A percentile compares a stretch with the other conserved stretches of the same genome.
Conservation (phyloP, 2,888 invertebrate species). For the Xestia xanthographa region DNA sequence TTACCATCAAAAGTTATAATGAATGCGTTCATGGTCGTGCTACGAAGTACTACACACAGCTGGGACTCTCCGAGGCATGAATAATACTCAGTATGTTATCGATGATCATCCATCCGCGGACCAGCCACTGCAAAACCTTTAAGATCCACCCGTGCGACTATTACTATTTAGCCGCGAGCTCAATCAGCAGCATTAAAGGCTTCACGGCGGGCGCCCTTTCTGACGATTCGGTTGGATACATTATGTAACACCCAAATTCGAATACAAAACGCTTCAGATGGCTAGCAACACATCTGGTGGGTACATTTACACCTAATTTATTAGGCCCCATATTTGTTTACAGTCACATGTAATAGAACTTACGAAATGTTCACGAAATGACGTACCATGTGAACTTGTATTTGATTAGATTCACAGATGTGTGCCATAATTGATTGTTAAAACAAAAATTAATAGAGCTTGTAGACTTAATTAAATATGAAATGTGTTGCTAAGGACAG, state of each 20-base stretch:
- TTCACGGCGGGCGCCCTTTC: background rate
- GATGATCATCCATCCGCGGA: too few species aligned
- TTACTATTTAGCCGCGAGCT: background rate
- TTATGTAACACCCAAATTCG: slow-evolving; percentile 19
- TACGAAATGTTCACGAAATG: slow-evolving; percentile 53
- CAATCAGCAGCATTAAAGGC: background rate
- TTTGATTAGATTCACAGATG: slow-evolving; percentile 63
- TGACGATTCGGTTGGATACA: background rate
- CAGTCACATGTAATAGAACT: slow-evolving; percentile 41
- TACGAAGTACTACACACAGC: too few species aligned
- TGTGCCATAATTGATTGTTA: slow-evolving; percentile 30
- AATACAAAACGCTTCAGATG: slow-evolving; percentile 19
- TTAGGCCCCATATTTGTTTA: slow-evolving; percentile 40
- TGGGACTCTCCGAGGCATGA: too few species aligned
- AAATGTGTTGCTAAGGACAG: slow-evolving; percentile 17
- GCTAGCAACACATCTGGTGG: slow-evolving; percentile 58
- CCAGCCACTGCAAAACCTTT: too few species aligned
- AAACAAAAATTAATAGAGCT: slow-evolving; percentile 10
- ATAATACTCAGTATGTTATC: too few species aligned
- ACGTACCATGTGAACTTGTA: slow-evolving; percentile 50
- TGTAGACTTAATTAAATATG: slow-evolving; percentile 15
- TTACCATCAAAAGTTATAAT: too few species aligned
- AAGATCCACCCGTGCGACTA: too few species aligned
- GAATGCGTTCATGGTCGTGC: too few species aligned
- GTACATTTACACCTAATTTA: slow-evolving; percentile 52